A percentile compares a stretch with the other conserved stretches of the same genome.
These are phyloP conservation scores for Dioctria linearis DNA, from an alignment of 2,888 invertebrate species.

Conservation along the genomic window DNA sequence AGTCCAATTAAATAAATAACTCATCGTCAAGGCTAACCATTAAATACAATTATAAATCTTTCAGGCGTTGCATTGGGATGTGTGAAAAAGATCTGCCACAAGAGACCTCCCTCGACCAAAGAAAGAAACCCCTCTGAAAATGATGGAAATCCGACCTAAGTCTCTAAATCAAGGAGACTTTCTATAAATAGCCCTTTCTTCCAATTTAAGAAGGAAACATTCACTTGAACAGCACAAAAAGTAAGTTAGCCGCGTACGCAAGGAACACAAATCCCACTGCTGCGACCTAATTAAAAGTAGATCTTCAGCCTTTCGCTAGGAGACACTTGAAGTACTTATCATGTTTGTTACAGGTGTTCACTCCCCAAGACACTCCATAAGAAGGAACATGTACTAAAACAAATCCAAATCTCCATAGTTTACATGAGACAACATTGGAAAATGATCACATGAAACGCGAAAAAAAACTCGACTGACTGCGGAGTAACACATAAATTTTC, in stretches of 20 bases:
- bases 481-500: background rate
- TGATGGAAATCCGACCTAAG: slow-evolving; percentile 38
- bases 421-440: background rate
- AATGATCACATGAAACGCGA: background rate
- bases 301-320: background rate
- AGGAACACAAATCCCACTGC: background rate
- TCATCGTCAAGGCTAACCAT: slow-evolving; percentile 37
- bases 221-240: background rate
- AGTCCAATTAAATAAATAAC: slow-evolving; percentile 33
- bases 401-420: background rate
- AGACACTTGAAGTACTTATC: background rate
- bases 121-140: background rate
- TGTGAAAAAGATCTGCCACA: slow-evolving; percentile 50
- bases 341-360: background rate
- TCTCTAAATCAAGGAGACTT: slow-evolving; percentile 10
- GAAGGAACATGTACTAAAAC: background rate
- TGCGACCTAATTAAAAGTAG: background rate
- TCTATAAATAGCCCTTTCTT: slow-evolving; percentile 24
- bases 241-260: no score
- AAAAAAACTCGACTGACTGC: background rate
- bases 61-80: slow-evolving; percentile 30
- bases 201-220: background rate
- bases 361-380: background rate
- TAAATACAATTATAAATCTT: slow-evolving; percentile 42
- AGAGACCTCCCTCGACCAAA: slow-evolving; percentile 10